Conservation (phyloP, 2,797 vertebrate species). For the Chloroceryle amazona region DNA sequence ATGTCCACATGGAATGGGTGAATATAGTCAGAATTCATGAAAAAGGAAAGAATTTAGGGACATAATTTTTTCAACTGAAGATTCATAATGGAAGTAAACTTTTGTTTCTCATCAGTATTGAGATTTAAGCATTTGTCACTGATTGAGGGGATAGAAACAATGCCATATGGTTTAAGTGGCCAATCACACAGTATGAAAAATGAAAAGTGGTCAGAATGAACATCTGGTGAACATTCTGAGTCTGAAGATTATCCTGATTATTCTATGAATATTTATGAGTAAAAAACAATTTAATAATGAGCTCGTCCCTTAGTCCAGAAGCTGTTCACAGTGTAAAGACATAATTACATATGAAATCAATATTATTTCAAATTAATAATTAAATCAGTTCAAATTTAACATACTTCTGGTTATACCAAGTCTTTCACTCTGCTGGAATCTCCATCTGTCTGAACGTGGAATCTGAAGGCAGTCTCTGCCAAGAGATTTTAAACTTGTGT, state of each 20-base stretch:
- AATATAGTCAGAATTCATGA: background rate
- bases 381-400: background rate
- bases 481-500: background rate
- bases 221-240: slow-evolving; percentile 55
- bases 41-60: background rate
- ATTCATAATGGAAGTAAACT: background rate
- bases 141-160: slow-evolving; percentile 1
- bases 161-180: background rate
- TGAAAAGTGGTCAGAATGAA: background rate
- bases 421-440: background rate
- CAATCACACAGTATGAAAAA: slow-evolving; percentile 18
- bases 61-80: slow-evolving; percentile 10
- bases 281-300: background rate
- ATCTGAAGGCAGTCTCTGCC: background rate
- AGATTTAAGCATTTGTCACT: slow-evolving; percentile 23
- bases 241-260: slow-evolving; percentile 41
- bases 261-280: background rate
- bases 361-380: slow-evolving; percentile 1
- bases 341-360: background rate
- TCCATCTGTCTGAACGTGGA: background rate
- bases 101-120: slow-evolving; percentile 26
- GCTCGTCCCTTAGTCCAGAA: background rate
- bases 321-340: background rate
- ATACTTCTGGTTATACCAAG: background rate
- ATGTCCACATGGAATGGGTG: background rate